Evolutionary conservation across 2,797 vertebrate species (phyloP), one percentile per base, ranked within the genome.

Genomic region (Semotilus atromaculatus): DNA sequence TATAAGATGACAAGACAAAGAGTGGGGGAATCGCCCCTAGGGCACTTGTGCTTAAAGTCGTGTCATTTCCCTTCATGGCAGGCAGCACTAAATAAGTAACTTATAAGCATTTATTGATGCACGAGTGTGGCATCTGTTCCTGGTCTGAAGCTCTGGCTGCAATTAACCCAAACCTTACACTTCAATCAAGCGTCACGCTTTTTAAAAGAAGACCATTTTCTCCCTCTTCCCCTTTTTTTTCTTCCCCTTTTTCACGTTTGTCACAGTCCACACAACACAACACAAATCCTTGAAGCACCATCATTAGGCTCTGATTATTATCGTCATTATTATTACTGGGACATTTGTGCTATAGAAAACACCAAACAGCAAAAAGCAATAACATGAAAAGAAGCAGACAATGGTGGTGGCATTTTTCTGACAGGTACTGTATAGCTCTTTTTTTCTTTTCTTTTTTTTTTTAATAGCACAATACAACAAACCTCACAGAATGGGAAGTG

Each of bases 1-100:
- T 96, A 93, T 93, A 93, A 94, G 93, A 94, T 95, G 95, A 95
- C 94, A 95, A 95, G 95, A 95, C 94, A 95, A 95, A 96, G 95
- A 94, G 92, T 90, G 73, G 85, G 90, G 90, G 93, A 84, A 83
- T 87, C 36, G 92, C 93, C 95, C 90, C 29, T 87, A 64, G 88
- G 94, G 93, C 93, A 45, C 89, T 91, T 92, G 92, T 91, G 94
- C 94, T 95, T 94, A 93, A 95, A 96, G 94, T 94, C 92, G 94
- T 94, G 94, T 94, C 93, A 94, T 95, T 95, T 96, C 94, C 94
- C 94, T 94, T 93, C 94, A 93, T 95, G 94, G 94, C 93, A 95
- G 94, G 92, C 93, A 93, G 92, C 92, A 90, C 93, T 94, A 96
- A 96, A 96, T 95, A 95, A 95, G 95, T 96, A 93, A 96, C 95